phyloP scores from a whole-genome alignment of 2,888 invertebrate species.

The Scaptomyza tumidula region DNA sequence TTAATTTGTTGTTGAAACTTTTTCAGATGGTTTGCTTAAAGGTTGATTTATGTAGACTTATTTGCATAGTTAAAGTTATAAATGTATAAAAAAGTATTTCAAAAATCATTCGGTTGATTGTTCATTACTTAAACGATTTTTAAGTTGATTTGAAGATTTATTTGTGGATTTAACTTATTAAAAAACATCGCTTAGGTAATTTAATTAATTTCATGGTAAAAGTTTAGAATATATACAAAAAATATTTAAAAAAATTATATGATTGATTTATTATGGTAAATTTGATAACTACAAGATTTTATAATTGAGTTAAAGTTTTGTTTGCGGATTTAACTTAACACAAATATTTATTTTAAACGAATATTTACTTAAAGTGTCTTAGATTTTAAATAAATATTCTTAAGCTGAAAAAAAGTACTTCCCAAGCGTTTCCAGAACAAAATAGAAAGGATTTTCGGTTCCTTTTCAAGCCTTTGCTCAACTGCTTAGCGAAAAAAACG shows the following conservation, averaged over 20 bases:
- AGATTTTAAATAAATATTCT: too few species aligned
- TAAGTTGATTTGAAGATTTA: too few species aligned
- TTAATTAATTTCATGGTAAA: too few species aligned
- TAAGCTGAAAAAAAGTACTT: neutral
- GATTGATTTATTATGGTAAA: too few species aligned
- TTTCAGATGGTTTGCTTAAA: neutral
- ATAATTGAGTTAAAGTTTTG: neutral
- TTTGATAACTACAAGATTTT: too few species aligned
- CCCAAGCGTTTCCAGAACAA: neutral
- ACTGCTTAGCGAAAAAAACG: constrained; percentile 32
- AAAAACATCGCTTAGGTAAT: too few species aligned
- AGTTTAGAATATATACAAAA: too few species aligned
- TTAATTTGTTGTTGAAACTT: constrained; percentile 7
- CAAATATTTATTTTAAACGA: neutral
- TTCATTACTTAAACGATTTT: too few species aligned
- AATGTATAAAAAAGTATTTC: too few species aligned
- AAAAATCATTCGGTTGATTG: too few species aligned
- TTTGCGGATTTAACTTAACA: neutral
- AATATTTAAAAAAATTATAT: too few species aligned
- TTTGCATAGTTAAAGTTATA: neutral
- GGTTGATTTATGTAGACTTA: neutral
- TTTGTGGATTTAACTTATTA: too few species aligned
- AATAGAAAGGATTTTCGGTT: neutral
- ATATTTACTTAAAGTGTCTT: neutral
- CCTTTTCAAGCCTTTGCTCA: constrained; percentile 1